Evolutionary conservation across 2,888 invertebrate species (phyloP), one percentile per base, ranked within the genome.

Genomic region (Argyresthia goedartella): DNA sequence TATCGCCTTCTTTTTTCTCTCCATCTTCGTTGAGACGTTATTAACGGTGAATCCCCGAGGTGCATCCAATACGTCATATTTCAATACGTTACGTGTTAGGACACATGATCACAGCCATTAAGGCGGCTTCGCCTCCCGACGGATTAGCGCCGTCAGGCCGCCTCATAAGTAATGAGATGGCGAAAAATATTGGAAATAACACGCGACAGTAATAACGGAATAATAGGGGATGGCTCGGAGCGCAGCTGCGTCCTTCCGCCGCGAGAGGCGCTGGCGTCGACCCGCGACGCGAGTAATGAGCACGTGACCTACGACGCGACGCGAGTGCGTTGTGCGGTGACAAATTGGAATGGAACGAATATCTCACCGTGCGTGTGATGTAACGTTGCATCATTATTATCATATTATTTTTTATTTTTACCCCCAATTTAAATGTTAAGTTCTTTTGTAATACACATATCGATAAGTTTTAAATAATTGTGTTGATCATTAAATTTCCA

Each of bases 81-180:
- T 77, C 75, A 82, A 81, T 80, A 81, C 75, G 79, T 79, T 74
- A 76, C 75, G 72, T 74, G 76, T 65, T 67, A 77, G 76, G 82
- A 81, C 81, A 81, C 76, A 76, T 78, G 81, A 82, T 82, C 82
- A 81, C 81, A 74, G 74, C 78, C 80, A 84, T 82, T 82, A 81
- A 72, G 69, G 67, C 66, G 71, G 73, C 33, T 25, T 25, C 43
- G 8, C 73, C 78, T 84, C 85, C 81, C 84, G 81, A 66, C 69
- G 84, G 85, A 85, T 82, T 84, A 82, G 75, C 73, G 67, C 67
- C 72, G 73, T 73, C 25, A 25, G 25, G 69, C 61, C 63, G 61
- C 25, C 63, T 64, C 58, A 62, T 69, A 68, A 71, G 77, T 86
- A 86, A 86, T 85, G 85, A 84, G 84, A 81, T 78, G 81, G 76